Conservation (phyloP, 2,888 invertebrate species). For the Quadroppia sp. region DNA sequence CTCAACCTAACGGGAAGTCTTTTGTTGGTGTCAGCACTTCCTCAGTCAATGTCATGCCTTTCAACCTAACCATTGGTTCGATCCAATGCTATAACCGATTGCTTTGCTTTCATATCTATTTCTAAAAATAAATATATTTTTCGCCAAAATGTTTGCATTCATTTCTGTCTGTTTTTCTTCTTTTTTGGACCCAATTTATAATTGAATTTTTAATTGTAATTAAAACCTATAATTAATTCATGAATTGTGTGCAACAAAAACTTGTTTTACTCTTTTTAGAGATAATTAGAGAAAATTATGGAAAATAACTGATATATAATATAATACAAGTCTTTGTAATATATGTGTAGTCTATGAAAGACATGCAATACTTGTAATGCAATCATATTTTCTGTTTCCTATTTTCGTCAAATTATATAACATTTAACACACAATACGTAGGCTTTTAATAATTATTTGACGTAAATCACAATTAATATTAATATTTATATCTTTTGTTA, state of each 20-base stretch:
- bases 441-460: background rate
- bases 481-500: background rate
- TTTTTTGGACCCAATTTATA: background rate
- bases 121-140: conserved; percentile 5
- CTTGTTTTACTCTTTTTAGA: background rate
- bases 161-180: background rate
- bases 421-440: background rate
- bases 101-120: background rate
- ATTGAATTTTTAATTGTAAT: background rate
- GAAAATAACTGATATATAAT: background rate
- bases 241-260: background rate
- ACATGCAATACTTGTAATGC: conserved; percentile 15
- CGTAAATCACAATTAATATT: background rate
- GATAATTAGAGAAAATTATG: conserved; percentile 11
- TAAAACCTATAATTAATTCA: background rate
- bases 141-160: background rate
- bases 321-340: background rate
- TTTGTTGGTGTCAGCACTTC: conserved; percentile 25
- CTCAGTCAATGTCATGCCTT: conserved; percentile 32
- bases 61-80: background rate
- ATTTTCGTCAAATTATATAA: background rate
- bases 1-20: conserved; percentile 24
- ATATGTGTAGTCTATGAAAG: background rate
- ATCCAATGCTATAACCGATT: background rate
- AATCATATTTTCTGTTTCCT: conserved; percentile 13